Percentiles rank a stretch among this genome's conserved stretches.
Evolutionary conservation across 2,797 vertebrate species (phyloP).

Genomic region (Hemibagrus guttatus): DNA sequence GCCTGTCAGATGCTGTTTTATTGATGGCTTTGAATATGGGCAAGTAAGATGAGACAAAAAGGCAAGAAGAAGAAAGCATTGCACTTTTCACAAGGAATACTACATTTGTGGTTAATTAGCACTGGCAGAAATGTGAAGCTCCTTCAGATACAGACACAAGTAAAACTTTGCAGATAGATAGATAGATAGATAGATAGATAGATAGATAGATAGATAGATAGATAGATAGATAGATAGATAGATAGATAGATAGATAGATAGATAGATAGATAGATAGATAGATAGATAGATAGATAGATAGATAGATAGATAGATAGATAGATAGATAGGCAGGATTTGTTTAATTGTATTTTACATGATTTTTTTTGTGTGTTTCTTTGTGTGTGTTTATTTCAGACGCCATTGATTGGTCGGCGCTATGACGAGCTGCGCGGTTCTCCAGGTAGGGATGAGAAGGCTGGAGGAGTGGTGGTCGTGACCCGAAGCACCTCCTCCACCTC

Average conservation of each 20-base stretch:
- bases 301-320: not conserved
- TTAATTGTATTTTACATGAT: not conserved
- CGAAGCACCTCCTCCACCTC: conserved; percentile 96
- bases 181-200: not conserved
- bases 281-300: not conserved
- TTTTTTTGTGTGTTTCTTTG: conserved; percentile 5
- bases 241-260: not conserved
- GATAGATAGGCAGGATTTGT: no score
- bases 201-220: not conserved
- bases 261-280: not conserved
- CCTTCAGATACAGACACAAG: not conserved
- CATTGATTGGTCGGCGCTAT: conserved; percentile 91
- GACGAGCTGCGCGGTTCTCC: conserved; percentile 89
- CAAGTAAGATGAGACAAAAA: not conserved
- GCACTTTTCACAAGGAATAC: not conserved
- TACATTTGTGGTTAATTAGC: not conserved
- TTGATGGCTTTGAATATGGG: conserved; percentile 16
- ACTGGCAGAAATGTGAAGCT: not conserved
- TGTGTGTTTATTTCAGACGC: conserved; percentile 76
- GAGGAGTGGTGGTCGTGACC: conserved; percentile 90
- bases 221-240: not conserved
- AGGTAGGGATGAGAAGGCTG: conserved; percentile 85
- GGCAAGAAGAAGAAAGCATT: not conserved
- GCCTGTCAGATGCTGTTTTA: conserved; percentile 30
- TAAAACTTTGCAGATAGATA: not conserved